Percentiles rank a stretch among this genome's conserved stretches.
phyloP scores from a whole-genome alignment of 2,888 invertebrate genomes.

The Saturnia pavonia region DNA sequence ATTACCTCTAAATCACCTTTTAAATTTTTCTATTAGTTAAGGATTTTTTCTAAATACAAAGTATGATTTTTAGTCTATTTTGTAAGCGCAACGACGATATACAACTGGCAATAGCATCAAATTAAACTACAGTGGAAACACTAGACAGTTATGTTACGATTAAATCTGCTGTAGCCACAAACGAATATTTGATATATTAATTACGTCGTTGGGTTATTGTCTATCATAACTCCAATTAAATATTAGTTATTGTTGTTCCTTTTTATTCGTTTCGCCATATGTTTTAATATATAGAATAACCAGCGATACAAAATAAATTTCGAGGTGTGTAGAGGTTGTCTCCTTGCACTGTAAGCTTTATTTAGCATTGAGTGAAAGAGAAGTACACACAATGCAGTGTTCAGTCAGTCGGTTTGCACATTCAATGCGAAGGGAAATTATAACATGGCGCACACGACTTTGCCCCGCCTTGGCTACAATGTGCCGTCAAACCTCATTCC shows the following conservation, averaged over 20 bases:
- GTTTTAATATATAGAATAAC: constrained; percentile 2
- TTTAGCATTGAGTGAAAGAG: constrained; percentile 70
- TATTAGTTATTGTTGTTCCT: neutral
- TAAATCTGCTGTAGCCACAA: neutral
- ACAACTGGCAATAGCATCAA: neutral
- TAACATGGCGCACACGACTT: constrained; percentile 79
- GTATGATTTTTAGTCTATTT: neutral
- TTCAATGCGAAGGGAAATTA: constrained; percentile 80
- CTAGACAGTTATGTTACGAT: neutral
- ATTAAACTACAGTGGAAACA: neutral
- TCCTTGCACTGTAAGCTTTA: constrained; percentile 13
- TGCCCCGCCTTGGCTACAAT: constrained; percentile 80
- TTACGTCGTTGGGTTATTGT: neutral
- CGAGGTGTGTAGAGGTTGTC: constrained; percentile 15
- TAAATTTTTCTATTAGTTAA: neutral
- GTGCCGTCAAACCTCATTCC: constrained; percentile 82
- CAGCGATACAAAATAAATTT: constrained; percentile 27
- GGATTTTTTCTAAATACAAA: neutral
- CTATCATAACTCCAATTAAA: neutral
- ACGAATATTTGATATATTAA: neutral
- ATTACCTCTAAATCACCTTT: neutral
- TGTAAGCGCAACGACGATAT: neutral
- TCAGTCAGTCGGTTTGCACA: constrained; percentile 75
- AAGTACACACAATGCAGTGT: constrained; percentile 69
- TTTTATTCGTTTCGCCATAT: neutral